Evolutionary conservation across 2,888 invertebrate genomes (phyloP), one percentile per base, ranked within the genome.

Genomic region (Hydrotaea diabolus): DNA sequence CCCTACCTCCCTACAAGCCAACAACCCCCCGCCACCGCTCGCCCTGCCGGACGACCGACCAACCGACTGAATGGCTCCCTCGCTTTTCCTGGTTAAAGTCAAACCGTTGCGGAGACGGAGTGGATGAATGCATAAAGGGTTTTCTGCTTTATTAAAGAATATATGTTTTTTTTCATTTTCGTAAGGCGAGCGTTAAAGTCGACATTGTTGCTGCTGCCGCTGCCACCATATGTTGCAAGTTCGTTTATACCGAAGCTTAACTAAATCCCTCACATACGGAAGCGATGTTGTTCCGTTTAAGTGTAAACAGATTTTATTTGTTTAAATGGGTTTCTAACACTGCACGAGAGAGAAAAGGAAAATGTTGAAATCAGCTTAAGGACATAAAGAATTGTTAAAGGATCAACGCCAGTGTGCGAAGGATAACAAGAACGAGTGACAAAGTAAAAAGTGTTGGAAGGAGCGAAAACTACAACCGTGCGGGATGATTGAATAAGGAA

Each of bases 221-320:
- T 36, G 21, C 17, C 43, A 15, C 66, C 76, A 77, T 83, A 77
- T 80, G 80, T 74, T 80, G 64, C 74, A 74, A 77, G 15, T 57
- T 80, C 36, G 21, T 53, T 71, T 55, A 62, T 76, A 43, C 15
- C 13, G 11, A 46, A 82, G 75, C 69, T 80, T 71, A 71, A 59
- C 69, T 39, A 53, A 75, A 80, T 62, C 64, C 49, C 21, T 77
- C 23, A 43, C n/a, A 66, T 23, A 53, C 49, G 36, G 36, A 36
- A 1, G 36, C 55, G 46, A 71, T 59, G 46, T 78, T 77, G 64
- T 80, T 77, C 71, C 64, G 46, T 77, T 80, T 77, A 77, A 77
- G 23, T 76, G 36, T 53, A 49, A 80, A 59, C 76, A 77, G 59
- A 75, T 83, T 83, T 83, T 77, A 77, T 75, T 77, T 80, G 73